Conservation (phyloP, 2,888 invertebrate genomes). For the Drosophila falleni region DNA sequence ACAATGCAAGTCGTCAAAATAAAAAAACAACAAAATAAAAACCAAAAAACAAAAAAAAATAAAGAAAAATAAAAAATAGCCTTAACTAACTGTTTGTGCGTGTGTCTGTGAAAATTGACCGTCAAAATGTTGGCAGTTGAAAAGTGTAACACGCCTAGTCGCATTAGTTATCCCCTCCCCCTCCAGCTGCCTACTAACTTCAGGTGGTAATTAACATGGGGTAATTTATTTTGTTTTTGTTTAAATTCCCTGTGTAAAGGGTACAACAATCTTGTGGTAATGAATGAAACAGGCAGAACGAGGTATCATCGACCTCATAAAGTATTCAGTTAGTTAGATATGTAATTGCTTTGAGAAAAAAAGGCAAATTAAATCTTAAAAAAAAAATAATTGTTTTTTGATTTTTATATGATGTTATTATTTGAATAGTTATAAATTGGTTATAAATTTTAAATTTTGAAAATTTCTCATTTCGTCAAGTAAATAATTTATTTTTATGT, state of each 20-base stretch:
- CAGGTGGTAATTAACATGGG: slow-evolving; percentile 43
- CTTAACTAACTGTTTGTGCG: slow-evolving; percentile 29
- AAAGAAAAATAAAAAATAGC: slow-evolving; percentile 36
- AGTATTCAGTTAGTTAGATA: background rate
- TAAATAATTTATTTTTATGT: too few relatives aligned
- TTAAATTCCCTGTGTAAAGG: background rate
- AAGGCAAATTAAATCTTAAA: background rate
- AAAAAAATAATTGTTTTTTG: too few relatives aligned
- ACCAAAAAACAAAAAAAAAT: slow-evolving; percentile 2
- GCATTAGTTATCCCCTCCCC: slow-evolving; percentile 12
- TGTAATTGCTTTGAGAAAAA: background rate
- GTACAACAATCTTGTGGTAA: background rate
- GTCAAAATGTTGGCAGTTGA: slow-evolving; percentile 54
- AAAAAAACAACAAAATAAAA: slow-evolving; percentile 36
- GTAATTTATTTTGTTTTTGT: slow-evolving; percentile 28
- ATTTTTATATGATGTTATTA: too few relatives aligned
- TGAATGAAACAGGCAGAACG: background rate
- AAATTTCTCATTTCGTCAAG: too few relatives aligned
- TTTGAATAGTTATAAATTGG: too few relatives aligned
- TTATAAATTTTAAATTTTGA: too few relatives aligned
- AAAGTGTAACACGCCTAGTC: slow-evolving; percentile 55
- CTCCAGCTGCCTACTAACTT: background rate
- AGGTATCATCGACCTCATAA: background rate
- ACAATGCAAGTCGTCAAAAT: slow-evolving; percentile 47
- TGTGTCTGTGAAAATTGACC: slow-evolving; percentile 49